phyloP scores from a whole-genome alignment of 1,140 invertebrate species.

The Magallana ariakensis region DNA sequence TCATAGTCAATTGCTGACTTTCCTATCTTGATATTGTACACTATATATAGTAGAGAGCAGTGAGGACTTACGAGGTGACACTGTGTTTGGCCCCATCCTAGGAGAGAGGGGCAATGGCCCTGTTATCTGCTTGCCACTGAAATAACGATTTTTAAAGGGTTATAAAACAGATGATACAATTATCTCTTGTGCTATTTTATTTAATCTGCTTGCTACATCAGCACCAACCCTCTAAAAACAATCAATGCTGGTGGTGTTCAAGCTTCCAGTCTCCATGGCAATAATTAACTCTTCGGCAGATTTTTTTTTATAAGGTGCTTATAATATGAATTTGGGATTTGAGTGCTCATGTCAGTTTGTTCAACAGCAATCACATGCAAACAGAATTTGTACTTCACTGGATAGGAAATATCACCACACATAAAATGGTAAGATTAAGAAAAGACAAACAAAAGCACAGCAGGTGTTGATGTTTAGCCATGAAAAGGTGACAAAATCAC shows the following conservation, averaged over 20 bases:
- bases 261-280: not conserved
- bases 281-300: constrained; percentile 15
- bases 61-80: constrained; percentile 75
- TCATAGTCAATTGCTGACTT: not conserved
- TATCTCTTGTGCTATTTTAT: constrained; percentile 24
- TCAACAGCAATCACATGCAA: not conserved
- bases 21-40: constrained; percentile 17
- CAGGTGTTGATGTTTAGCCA: constrained; percentile 13
- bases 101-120: constrained; percentile 72
- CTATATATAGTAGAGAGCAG: not conserved
- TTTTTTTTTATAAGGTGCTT: not conserved
- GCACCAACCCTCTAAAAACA: constrained; percentile 1
- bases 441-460: constrained; percentile 10
- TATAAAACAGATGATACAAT: constrained; percentile 19
- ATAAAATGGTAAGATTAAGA: not conserved
- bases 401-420: not conserved
- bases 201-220: constrained; percentile 11
- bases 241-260: constrained; percentile 21
- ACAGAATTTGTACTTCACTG: not conserved
- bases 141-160: constrained; percentile 58
- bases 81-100: constrained; percentile 74
- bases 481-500: not conserved
- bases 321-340: not conserved
- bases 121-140: constrained; percentile 62
- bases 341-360: not conserved